Conservation (phyloP, 1,140 invertebrate genomes). For the Drosophila sucinea region DNA sequence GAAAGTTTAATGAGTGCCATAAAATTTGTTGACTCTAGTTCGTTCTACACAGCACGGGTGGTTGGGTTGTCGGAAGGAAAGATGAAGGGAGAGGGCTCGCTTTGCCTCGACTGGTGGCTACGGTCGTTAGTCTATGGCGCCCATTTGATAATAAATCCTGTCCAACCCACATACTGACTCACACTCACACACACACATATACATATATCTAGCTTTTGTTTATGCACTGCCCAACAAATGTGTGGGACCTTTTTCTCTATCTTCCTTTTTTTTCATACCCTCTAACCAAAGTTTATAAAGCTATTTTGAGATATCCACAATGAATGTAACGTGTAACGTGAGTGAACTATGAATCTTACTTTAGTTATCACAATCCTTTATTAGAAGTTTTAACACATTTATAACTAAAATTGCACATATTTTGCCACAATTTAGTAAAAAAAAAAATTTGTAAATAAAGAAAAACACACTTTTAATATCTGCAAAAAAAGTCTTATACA, state of each 20-base stretch:
- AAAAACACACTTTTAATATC: no score
- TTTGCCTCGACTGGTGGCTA: slow-evolving; percentile 38
- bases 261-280: neutral
- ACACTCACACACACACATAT: slow-evolving; percentile 29
- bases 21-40: slow-evolving; percentile 74
- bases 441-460: no score
- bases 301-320: neutral
- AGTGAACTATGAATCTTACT: no score
- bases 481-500: no score
- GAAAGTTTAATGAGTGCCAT: slow-evolving; percentile 80
- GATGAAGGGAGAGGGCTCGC: slow-evolving; percentile 27
- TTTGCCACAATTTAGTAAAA: no score
- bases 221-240: slow-evolving; percentile 66
- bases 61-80: neutral
- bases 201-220: slow-evolving; percentile 52
- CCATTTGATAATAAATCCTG: slow-evolving; percentile 79
- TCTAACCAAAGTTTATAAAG: neutral
- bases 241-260: slow-evolving; percentile 27
- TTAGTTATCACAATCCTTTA: no score
- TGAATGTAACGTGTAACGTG: no score
- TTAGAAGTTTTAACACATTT: no score
- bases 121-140: slow-evolving; percentile 75
- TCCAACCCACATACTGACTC: slow-evolving; percentile 36
- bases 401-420: no score
- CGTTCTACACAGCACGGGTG: slow-evolving; percentile 17